Conservation (phyloP, 2,113 vertebrate species). For the Pyrgilauda ruficollis region DNA sequence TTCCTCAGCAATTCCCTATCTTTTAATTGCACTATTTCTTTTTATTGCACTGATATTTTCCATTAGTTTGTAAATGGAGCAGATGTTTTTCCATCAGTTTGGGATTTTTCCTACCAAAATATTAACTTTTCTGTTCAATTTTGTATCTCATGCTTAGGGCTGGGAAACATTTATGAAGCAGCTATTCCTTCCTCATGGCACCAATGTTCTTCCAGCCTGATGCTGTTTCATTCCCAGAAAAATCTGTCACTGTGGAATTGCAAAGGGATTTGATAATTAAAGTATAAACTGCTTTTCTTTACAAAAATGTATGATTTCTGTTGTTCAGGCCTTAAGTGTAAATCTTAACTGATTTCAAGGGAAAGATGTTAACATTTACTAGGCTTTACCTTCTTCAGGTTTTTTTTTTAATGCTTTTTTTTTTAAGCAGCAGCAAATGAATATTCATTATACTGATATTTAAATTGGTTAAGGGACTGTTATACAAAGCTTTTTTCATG, state of each 20-base stretch:
- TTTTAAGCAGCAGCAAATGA: neutral
- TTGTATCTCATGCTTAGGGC: constrained; percentile 23
- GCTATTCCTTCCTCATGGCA: neutral
- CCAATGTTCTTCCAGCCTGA: neutral
- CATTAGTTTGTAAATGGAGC: constrained; percentile 16
- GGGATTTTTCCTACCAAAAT: constrained; percentile 41
- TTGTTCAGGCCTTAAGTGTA: neutral
- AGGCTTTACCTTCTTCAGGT: neutral
- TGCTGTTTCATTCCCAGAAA: constrained; percentile 1
- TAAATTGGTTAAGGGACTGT: neutral
- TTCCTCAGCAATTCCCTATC: neutral
- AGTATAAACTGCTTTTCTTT: neutral
- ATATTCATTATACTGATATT: neutral
- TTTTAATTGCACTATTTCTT: constrained; percentile 39
- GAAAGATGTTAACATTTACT: neutral
- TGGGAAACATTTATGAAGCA: constrained; percentile 56
- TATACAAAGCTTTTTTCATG: neutral
- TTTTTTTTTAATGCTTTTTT: neutral
- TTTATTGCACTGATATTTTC: constrained; percentile 32
- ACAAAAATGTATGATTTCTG: neutral
- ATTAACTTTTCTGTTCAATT: constrained; percentile 57
- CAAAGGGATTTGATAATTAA: constrained; percentile 30
- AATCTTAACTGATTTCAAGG: neutral
- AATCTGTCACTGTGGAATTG: constrained; percentile 22
- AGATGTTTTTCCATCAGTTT: constrained; percentile 54